phyloP scores from a whole-genome alignment of 1,140 invertebrate species.

The Cardiocondyla obscurior region DNA sequence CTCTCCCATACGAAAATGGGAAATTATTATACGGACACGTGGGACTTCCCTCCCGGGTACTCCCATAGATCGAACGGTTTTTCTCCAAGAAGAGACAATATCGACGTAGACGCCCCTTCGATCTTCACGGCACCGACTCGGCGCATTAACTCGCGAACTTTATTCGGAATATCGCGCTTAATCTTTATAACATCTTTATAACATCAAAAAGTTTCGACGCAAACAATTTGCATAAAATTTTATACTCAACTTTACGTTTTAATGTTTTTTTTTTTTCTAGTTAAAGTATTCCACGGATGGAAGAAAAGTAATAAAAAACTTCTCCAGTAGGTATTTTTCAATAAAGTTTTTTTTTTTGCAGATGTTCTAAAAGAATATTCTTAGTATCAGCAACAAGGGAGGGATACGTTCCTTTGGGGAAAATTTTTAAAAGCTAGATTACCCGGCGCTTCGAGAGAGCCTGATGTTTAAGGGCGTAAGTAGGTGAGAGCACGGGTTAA shows the following conservation, averaged over 20 bases:
- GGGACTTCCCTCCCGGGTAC: not conserved
- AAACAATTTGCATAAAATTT: not conserved
- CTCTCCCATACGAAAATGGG: slow-evolving; percentile 37
- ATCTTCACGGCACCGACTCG: not conserved
- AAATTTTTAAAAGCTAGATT: not conserved
- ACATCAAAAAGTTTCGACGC: not conserved
- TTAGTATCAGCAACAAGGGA: not conserved
- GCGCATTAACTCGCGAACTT: not conserved
- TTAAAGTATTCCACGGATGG: not conserved
- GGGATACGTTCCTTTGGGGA: not conserved
- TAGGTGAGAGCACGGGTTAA: not conserved
- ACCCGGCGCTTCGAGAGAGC: not conserved
- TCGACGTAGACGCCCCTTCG: not conserved
- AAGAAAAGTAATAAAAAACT: not conserved
- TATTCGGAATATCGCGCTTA: not conserved
- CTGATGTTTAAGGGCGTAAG: not conserved
- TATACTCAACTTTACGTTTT: not conserved
- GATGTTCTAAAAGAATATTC: not conserved
- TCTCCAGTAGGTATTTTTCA: not conserved
- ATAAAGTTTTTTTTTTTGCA: not conserved
- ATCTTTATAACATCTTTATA: not conserved
- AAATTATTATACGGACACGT: slow-evolving; percentile 26
- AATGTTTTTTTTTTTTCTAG: not conserved
- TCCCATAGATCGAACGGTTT: slow-evolving; percentile 2
- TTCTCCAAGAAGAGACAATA: not conserved